Evolutionary conservation across 2,113 vertebrate species (phyloP).

Genomic region (Sminthopsis crassicaudata): DNA sequence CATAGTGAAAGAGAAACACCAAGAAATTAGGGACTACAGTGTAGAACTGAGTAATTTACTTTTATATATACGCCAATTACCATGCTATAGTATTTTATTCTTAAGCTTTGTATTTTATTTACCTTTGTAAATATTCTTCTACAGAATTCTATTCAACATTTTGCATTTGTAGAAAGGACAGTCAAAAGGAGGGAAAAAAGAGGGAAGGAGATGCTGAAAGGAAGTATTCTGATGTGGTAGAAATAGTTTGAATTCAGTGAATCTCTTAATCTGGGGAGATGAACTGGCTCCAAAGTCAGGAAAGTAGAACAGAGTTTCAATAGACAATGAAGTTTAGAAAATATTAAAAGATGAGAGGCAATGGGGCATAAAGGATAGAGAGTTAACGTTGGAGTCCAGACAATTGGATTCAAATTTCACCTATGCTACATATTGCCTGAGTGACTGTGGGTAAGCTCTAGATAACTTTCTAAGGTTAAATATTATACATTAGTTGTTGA

Average conservation of each 20-base stretch:
- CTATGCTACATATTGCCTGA: no score
- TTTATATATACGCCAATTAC: background rate
- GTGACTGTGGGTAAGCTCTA: background rate
- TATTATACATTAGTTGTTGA: background rate
- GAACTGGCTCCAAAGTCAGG: background rate
- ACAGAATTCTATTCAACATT: background rate
- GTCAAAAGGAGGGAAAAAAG: background rate
- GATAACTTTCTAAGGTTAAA: background rate
- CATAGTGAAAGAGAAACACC: background rate
- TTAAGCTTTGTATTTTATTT: background rate
- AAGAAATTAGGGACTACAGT: background rate
- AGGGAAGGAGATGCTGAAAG: background rate
- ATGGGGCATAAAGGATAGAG: background rate
- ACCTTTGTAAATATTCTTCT: background rate
- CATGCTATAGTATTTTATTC: background rate
- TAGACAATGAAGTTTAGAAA: background rate
- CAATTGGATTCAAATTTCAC: background rate
- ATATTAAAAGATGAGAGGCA: background rate
- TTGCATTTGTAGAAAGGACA: background rate
- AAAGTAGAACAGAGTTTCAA: background rate
- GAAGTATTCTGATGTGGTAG: background rate
- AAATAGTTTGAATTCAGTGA: background rate
- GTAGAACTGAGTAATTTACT: background rate
- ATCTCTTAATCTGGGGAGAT: background rate
- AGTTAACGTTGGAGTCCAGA: background rate